phyloP scores from a whole-genome alignment of 2,113 vertebrate species.

The Aythya baeri region DNA sequence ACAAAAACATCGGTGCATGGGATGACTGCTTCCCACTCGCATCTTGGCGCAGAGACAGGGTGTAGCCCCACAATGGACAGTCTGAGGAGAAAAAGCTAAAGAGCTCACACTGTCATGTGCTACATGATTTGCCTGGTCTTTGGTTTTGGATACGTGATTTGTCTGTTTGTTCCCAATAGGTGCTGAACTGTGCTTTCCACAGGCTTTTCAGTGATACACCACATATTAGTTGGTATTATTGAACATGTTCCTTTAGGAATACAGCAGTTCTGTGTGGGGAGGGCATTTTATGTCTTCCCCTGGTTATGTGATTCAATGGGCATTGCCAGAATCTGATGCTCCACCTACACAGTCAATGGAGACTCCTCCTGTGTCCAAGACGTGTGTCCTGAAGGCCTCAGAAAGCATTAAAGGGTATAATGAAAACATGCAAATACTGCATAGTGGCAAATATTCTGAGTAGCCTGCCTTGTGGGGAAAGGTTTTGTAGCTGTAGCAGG shows the following conservation, averaged over 20 bases:
- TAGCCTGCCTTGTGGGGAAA: neutral
- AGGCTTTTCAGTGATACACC: neutral
- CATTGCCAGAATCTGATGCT: neutral
- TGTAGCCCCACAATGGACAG: neutral
- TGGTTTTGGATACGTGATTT: neutral
- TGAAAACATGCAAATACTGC: neutral
- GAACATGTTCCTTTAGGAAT: neutral
- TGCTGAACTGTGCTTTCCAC: neutral
- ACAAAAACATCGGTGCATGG: neutral
- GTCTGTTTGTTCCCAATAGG: neutral
- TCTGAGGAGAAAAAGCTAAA: neutral
- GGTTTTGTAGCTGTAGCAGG: neutral
- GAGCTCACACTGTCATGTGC: neutral
- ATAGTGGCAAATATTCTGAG: neutral
- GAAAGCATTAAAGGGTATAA: neutral
- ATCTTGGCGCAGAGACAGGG: neutral
- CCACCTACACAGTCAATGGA: neutral
- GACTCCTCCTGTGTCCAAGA: neutral
- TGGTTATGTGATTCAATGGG: neutral
- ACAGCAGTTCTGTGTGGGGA: neutral
- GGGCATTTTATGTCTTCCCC: neutral
- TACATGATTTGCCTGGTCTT: neutral
- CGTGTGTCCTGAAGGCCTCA: neutral
- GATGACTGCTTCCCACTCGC: fast-evolving
- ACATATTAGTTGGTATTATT: neutral